Percentiles rank a stretch among this genome's conserved stretches.
These are phyloP conservation scores for Oreochromis mossambicus DNA, from an alignment of 2,797 vertebrate species.

Conservation along the genomic window DNA sequence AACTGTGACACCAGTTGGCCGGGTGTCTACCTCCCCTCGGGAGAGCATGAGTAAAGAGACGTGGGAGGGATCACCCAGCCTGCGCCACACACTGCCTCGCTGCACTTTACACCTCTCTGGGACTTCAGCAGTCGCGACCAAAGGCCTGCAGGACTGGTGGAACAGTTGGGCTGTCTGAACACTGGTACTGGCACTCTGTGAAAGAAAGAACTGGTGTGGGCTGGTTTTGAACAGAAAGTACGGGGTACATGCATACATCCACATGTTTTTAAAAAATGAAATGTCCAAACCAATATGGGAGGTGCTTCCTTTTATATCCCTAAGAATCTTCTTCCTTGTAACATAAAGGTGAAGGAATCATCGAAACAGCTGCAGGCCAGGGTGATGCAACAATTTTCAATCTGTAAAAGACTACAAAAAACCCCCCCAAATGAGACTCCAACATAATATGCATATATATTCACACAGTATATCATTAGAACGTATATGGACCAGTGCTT, in stretches of 20 bases:
- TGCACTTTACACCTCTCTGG: constrained; percentile 63
- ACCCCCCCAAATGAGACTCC: rapidly evolving
- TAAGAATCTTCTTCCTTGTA: not conserved
- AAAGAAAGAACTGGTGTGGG: not conserved
- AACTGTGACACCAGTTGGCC: constrained; percentile 62
- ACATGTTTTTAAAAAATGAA: rapidly evolving
- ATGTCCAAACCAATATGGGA: not conserved
- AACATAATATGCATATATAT: not conserved
- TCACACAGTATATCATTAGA: not conserved
- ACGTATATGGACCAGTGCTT: not conserved
- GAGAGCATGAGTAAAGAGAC: constrained; percentile 63
- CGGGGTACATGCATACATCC: not conserved
- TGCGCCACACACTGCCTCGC: constrained; percentile 46
- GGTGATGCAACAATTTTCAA: not conserved
- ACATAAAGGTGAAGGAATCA: not conserved
- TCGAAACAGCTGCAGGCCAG: not conserved
- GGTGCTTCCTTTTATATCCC: not conserved
- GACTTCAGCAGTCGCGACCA: constrained; percentile 44
- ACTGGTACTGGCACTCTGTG: constrained; percentile 12
- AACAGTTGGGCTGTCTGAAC: constrained; percentile 58
- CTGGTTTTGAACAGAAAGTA: not conserved
- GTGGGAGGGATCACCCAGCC: constrained; percentile 64
- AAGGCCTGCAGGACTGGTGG: constrained; percentile 31
- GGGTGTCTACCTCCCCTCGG: constrained; percentile 58
- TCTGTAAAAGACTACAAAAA: not conserved